A percentile compares a stretch with the other conserved stretches of the same genome.
phyloP scores from a whole-genome alignment of 2,888 invertebrate genomes.

The Oscheius sp. region DNA sequence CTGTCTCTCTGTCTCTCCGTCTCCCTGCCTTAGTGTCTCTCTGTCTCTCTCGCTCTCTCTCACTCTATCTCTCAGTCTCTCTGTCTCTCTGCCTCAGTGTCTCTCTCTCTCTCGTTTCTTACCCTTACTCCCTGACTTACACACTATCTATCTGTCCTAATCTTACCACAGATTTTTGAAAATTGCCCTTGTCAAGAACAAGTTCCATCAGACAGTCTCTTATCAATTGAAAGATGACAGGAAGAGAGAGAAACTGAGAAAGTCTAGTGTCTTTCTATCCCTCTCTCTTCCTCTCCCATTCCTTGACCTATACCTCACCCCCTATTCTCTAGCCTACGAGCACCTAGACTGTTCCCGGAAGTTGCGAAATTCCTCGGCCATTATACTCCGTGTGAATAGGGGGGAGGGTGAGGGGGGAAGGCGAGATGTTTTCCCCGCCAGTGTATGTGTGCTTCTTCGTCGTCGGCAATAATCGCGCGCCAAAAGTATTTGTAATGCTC shows the following conservation, averaged over 20 bases:
- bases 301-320: not conserved
- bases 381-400: too few relatives aligned
- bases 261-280: not conserved
- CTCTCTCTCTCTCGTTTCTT: not conserved
- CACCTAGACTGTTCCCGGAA: not conserved
- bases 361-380: not conserved
- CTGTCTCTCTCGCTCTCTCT: too few relatives aligned
- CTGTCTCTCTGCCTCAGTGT: too few relatives aligned
- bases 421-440: conserved; percentile 18
- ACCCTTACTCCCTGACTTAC: not conserved
- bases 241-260: not conserved
- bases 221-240: not conserved
- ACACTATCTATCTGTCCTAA: not conserved
- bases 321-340: not conserved
- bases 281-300: not conserved
- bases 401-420: not conserved
- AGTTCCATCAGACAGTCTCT: not conserved
- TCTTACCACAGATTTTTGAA: not conserved
- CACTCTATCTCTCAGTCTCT: too few relatives aligned
- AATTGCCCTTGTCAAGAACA: not conserved
- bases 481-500: conserved; percentile 38
- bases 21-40: too few relatives aligned
- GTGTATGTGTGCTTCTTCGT: conserved; percentile 27
- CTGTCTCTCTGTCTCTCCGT: too few relatives aligned
- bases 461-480: conserved; percentile 32